Evolutionary conservation across 2,797 vertebrate species (phyloP).

Genomic region (Odontamblyopus rebecca): DNA sequence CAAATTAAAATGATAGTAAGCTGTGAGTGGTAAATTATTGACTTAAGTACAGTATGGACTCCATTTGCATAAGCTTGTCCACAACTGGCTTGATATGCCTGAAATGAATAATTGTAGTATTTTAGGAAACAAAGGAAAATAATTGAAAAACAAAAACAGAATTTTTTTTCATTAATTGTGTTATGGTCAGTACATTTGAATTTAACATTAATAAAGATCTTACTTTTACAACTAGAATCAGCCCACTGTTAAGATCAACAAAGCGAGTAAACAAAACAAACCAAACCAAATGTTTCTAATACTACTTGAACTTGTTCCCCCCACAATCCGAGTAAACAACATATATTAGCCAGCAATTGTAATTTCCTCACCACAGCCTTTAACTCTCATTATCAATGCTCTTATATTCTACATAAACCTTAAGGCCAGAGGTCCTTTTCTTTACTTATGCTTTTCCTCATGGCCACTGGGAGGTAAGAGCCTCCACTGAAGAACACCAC

Average conservation of each 20-base stretch:
- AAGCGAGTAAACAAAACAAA: background rate
- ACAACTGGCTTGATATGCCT: background rate
- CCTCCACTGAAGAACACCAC: slow-evolving; percentile 32
- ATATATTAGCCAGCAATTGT: background rate
- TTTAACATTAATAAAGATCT: background rate
- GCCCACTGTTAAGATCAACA: background rate
- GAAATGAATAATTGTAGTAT: too few species aligned
- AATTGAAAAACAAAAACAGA: too few species aligned
- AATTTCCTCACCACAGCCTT: background rate
- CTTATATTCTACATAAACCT: slow-evolving; percentile 19
- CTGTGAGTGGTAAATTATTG: too few species aligned
- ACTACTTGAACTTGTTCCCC: background rate
- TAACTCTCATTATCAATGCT: slow-evolving; percentile 5
- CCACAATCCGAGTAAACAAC: background rate
- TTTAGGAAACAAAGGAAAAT: too few species aligned
- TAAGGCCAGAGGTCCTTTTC: slow-evolving; percentile 46
- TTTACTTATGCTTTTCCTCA: slow-evolving; percentile 35
- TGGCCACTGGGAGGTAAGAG: slow-evolving; percentile 51
- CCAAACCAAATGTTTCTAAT: background rate
- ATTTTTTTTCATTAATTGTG: background rate
- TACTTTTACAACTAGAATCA: background rate
- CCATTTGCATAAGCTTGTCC: too few species aligned
- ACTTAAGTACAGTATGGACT: too few species aligned
- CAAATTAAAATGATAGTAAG: too few species aligned
- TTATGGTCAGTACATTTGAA: background rate